Evolutionary conservation across 2,888 invertebrate genomes (phyloP).

Genomic region (Quadroppia sp.): DNA sequence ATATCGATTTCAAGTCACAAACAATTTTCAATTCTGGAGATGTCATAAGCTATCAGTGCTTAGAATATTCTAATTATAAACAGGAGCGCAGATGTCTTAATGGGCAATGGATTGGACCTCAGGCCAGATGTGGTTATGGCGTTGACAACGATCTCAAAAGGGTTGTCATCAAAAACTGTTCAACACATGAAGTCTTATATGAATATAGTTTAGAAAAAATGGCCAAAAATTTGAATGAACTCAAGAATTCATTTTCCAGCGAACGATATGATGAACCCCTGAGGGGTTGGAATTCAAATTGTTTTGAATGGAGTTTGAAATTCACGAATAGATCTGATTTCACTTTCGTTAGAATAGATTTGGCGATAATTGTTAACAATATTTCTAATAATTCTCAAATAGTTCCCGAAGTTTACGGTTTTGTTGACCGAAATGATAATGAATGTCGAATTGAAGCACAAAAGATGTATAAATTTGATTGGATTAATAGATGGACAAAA

Average conservation of each 20-base stretch:
- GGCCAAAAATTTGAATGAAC: not conserved
- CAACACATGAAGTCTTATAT: not conserved
- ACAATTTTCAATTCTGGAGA: not conserved
- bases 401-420: not conserved
- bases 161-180: slow-evolving; percentile 1
- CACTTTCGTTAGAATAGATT: slow-evolving; percentile 2
- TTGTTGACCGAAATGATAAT: not conserved
- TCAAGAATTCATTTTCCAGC: slow-evolving; percentile 4
- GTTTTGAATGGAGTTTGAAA: slow-evolving; percentile 6
- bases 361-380: not conserved
- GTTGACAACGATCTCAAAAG: not conserved
- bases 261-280: slow-evolving; percentile 11
- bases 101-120: not conserved
- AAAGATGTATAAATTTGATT: slow-evolving; percentile 11
- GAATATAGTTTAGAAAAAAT: not conserved
- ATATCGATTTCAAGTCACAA: not conserved
- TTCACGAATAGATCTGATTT: not conserved
- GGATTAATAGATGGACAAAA: slow-evolving; percentile 9
- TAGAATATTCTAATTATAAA: not conserved
- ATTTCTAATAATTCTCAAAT: not conserved
- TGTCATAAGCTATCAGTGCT: not conserved
- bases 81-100: not conserved
- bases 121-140: slow-evolving; percentile 13
- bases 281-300: not conserved
- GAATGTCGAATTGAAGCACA: not conserved